Conservation (phyloP, 2,113 vertebrate genomes). For the Arvicanthis niloticus region DNA sequence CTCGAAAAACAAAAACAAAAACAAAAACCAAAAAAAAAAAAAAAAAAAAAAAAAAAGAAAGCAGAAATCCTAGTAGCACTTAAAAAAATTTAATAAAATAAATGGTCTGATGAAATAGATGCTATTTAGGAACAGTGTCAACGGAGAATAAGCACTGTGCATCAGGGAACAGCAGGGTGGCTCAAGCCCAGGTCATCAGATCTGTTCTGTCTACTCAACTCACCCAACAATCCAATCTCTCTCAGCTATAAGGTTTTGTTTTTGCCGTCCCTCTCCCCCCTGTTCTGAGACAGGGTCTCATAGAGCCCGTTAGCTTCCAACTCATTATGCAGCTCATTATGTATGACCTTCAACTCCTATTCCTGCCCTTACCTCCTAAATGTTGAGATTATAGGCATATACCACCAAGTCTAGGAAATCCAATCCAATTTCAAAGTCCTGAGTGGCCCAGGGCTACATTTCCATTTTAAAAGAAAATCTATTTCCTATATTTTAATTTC, state of each 20-base stretch:
- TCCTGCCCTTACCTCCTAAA: neutral
- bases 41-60: too few species aligned
- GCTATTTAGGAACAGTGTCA: constrained; percentile 42
- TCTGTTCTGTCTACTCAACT: neutral
- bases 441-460: neutral
- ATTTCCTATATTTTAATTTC: constrained; percentile 46
- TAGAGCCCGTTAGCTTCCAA: neutral
- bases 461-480: neutral
- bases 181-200: neutral
- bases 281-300: neutral
- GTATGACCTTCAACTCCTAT: neutral
- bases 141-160: neutral
- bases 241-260: too few species aligned
- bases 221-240: neutral
- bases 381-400: neutral
- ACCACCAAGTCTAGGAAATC: neutral
- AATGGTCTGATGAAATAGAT: neutral
- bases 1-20: too few species aligned
- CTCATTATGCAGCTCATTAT: too few species aligned
- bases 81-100: too few species aligned
- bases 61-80: too few species aligned
- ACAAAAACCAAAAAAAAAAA: too few species aligned
- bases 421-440: neutral
- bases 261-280: neutral
- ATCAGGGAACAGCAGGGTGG: neutral